phyloP scores from a whole-genome alignment of 2,888 invertebrate genomes.

The Thumatha senex region DNA sequence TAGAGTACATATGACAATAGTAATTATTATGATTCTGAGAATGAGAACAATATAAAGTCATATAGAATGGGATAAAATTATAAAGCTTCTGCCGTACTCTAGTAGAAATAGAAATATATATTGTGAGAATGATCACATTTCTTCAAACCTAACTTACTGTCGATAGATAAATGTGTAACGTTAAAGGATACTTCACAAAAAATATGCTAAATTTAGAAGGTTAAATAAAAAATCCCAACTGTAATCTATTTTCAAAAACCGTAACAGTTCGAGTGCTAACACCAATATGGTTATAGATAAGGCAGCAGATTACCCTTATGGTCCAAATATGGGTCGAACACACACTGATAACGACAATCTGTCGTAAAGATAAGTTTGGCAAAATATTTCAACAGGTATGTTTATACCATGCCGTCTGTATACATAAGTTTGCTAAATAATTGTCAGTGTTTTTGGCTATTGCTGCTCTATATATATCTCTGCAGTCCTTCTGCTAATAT shows the following conservation, averaged over 20 bases:
- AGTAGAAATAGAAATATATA: no score
- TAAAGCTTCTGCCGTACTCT: no score
- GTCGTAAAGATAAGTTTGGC: slow-evolving; percentile 36
- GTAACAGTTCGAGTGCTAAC: slow-evolving; percentile 28
- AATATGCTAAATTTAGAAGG: neutral
- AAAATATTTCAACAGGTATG: slow-evolving; percentile 33
- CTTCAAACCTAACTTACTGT: no score
- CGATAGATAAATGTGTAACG: neutral
- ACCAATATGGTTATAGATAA: slow-evolving; percentile 40
- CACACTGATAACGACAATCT: slow-evolving; percentile 42
- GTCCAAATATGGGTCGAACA: slow-evolving; percentile 42
- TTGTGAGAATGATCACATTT: no score
- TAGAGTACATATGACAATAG: no score
- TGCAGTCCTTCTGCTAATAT: no score
- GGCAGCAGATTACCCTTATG: slow-evolving; percentile 32
- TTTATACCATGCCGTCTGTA: neutral
- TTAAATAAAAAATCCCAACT: slow-evolving; percentile 7
- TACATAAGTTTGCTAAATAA: neutral
- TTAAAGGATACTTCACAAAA: neutral
- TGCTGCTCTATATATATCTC: no score
- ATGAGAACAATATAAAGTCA: no score
- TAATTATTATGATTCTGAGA: no score
- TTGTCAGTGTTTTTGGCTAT: no score
- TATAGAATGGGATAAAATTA: no score
- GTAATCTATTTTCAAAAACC: slow-evolving; percentile 16